Evolutionary conservation across 2,888 invertebrate species (phyloP).

Genomic region (Agriopis aurantiaria): DNA sequence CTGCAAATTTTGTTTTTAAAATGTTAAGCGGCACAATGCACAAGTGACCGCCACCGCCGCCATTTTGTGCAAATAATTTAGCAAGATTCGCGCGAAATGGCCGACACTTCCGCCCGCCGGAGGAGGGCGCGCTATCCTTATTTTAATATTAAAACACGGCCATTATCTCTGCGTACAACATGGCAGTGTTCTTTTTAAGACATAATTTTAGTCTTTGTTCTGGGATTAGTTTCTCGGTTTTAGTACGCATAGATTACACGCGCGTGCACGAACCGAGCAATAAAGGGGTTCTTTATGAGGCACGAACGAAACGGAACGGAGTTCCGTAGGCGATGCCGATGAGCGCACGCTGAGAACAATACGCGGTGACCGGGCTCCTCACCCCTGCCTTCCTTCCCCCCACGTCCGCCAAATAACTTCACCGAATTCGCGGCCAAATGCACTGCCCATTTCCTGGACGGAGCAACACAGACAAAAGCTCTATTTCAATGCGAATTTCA

Average conservation of each 20-base stretch:
- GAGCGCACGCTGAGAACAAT: constrained; percentile 63
- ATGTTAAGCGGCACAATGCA: constrained; percentile 57
- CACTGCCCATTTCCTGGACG: constrained; percentile 66
- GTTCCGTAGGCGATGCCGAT: constrained; percentile 61
- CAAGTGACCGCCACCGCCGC: constrained; percentile 66
- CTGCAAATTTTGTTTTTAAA: constrained; percentile 55
- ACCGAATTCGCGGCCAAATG: constrained; percentile 70
- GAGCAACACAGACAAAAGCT: constrained; percentile 52
- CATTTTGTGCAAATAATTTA: constrained; percentile 80
- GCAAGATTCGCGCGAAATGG: constrained; percentile 78
- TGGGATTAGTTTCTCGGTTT: constrained; percentile 46
- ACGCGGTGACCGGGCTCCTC: constrained; percentile 45
- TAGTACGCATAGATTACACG: constrained; percentile 65
- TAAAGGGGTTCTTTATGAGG: constrained; percentile 75
- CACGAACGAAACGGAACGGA: constrained; percentile 62
- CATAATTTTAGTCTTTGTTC: constrained; percentile 44
- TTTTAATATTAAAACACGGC: constrained; percentile 66
- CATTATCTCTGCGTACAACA: constrained; percentile 49
- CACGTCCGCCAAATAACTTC: constrained; percentile 62
- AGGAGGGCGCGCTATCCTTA: constrained; percentile 53
- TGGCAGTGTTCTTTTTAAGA: constrained; percentile 43
- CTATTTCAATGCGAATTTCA: constrained; percentile 56
- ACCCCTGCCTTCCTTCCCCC: constrained; percentile 5
- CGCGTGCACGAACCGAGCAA: constrained; percentile 62
- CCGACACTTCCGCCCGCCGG: constrained; percentile 62